Percentiles rank a stretch among this genome's conserved stretches.
Evolutionary conservation across 2,888 invertebrate species (phyloP).

Genomic region (Diogma glabrata): DNA sequence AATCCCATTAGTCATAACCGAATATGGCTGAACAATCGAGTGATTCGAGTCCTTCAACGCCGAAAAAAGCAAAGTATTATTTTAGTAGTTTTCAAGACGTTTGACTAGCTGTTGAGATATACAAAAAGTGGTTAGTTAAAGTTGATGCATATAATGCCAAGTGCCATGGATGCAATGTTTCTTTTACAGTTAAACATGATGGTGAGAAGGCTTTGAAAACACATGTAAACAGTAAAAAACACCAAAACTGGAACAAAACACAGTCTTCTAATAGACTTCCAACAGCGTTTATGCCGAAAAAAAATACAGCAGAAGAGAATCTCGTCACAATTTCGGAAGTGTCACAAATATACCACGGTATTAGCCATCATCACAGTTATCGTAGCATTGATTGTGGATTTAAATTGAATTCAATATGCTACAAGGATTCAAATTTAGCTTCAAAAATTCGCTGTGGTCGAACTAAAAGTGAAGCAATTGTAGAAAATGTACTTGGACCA

Average conservation of each 20-base stretch:
- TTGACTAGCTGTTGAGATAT: too few species aligned
- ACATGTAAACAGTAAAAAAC: conserved; percentile 2
- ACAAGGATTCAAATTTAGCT: conserved; percentile 18
- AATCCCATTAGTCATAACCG: too few species aligned
- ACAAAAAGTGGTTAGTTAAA: too few species aligned
- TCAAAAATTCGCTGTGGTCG: conserved; percentile 18
- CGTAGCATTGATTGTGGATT: conserved; percentile 19
- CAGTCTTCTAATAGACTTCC: conserved; percentile 12
- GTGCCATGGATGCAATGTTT: too few species aligned
- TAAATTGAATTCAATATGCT: too few species aligned
- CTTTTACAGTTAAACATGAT: conserved; percentile 7
- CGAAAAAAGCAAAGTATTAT: too few species aligned
- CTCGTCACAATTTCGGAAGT: conserved; percentile 17
- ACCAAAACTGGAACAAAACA: conserved; percentile 7
- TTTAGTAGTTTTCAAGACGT: too few species aligned
- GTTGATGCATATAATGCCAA: too few species aligned
- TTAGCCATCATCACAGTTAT: conserved; percentile 19
- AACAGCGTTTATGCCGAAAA: conserved; percentile 12
- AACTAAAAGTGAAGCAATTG: conserved; percentile 17
- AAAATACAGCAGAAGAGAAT: conserved; percentile 14
- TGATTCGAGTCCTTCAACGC: too few species aligned
- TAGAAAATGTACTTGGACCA: conserved; percentile 17
- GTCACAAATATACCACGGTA: conserved; percentile 17
- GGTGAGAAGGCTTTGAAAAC: conserved; percentile 9
- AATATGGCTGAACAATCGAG: too few species aligned